A percentile compares a stretch with the other conserved stretches of the same genome.
Conservation (phyloP, 2,113 vertebrate species). For the Phoxinus phoxinus region DNA sequence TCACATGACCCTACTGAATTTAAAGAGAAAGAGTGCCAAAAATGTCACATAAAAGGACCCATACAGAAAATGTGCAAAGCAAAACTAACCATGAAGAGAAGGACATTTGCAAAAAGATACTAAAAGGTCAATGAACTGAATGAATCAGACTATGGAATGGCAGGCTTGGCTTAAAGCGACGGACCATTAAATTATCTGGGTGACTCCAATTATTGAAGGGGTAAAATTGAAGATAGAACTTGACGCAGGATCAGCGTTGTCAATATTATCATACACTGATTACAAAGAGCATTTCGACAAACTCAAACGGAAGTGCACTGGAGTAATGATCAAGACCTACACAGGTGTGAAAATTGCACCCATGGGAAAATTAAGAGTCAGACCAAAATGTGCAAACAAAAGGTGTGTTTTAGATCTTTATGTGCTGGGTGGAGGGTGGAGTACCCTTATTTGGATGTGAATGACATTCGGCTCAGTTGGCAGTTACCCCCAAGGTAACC, state of each 20-base stretch:
- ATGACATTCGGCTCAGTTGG: background rate
- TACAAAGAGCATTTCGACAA: slow-evolving; percentile 22
- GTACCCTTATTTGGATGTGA: background rate
- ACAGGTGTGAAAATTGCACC: slow-evolving; percentile 22
- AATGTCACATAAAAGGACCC: no score
- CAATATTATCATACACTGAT: slow-evolving; percentile 37
- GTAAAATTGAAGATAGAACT: slow-evolving; percentile 41
- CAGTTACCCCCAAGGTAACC: background rate
- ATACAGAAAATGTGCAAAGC: slow-evolving; percentile 49
- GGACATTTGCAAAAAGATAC: background rate
- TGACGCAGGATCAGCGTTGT: slow-evolving; percentile 44
- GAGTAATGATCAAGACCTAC: slow-evolving; percentile 35
- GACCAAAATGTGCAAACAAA: slow-evolving; percentile 21
- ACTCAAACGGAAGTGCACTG: background rate
- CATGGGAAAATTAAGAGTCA: background rate
- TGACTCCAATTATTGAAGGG: slow-evolving; percentile 37
- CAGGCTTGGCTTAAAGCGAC: slow-evolving; percentile 8
- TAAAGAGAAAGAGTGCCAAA: no score
- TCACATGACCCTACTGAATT: no score
- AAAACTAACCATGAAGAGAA: no score
- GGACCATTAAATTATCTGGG: background rate
- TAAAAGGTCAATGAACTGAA: slow-evolving; percentile 18
- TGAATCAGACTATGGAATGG: background rate
- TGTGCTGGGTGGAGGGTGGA: background rate
- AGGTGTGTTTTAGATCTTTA: background rate